These are phyloP conservation scores for Manduca sexta DNA, from an alignment of 1,140 invertebrate species.

Conservation along the genomic window DNA sequence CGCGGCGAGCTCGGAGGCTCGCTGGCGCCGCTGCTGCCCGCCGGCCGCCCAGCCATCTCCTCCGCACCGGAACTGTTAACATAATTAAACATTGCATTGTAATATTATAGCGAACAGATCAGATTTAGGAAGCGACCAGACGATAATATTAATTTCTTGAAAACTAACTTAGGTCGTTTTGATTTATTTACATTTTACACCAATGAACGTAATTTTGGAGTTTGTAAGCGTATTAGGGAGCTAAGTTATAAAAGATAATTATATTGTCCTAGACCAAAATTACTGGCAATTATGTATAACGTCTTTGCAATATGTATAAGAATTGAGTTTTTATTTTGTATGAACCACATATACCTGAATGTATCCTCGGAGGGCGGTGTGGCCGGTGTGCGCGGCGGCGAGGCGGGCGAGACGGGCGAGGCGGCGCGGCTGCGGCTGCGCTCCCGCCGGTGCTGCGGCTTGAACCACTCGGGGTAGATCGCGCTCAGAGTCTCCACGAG, in stretches of 20 bases:
- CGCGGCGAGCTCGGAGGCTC: conserved; percentile 66
- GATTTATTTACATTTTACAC: too few relatives aligned
- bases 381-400: conserved; percentile 26
- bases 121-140: too few relatives aligned
- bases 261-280: too few relatives aligned
- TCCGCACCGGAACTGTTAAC: conserved; percentile 52
- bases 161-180: too few relatives aligned
- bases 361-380: conserved; percentile 49
- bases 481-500: conserved; percentile 90
- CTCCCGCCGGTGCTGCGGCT: conserved; percentile 68
- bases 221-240: too few relatives aligned
- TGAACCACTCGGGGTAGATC: conserved; percentile 94
- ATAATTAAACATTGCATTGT: background rate
- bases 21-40: conserved; percentile 64
- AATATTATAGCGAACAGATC: too few relatives aligned
- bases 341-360: conserved; percentile 49
- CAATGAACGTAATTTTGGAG: too few relatives aligned
- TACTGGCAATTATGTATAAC: too few relatives aligned
- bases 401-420: conserved; percentile 38
- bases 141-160: too few relatives aligned
- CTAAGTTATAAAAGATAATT: too few relatives aligned
- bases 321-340: too few relatives aligned
- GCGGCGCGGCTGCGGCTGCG: conserved; percentile 36
- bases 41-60: conserved; percentile 62
- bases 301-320: too few relatives aligned